These are phyloP conservation scores for Pygoscelis antarcticus DNA, from an alignment of 2,113 vertebrate genomes.

Conservation along the genomic window DNA sequence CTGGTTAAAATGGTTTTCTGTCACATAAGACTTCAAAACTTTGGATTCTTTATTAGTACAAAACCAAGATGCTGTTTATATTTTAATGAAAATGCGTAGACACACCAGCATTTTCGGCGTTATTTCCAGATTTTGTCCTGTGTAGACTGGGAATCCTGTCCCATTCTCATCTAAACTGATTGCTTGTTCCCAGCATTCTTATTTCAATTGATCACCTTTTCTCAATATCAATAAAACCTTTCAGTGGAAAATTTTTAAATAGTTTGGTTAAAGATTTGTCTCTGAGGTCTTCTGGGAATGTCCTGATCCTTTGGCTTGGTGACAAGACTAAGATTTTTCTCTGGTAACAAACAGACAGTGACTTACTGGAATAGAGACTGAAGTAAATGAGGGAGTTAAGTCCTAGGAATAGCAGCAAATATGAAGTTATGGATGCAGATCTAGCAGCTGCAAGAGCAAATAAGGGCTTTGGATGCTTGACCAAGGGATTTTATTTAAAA, in stretches of 20 bases:
- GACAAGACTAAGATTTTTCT: conserved; percentile 14
- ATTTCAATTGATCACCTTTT: background rate
- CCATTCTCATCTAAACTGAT: background rate
- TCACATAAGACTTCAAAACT: background rate
- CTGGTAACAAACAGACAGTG: background rate
- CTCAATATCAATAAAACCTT: background rate
- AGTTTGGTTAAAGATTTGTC: background rate
- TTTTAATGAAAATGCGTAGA: background rate
- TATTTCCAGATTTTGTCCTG: background rate
- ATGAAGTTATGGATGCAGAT: conserved; percentile 3
- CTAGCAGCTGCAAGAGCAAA: conserved; percentile 29
- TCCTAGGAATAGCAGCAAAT: conserved; percentile 43
- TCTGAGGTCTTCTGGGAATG: background rate
- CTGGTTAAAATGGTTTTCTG: background rate
- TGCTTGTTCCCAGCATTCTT: background rate
- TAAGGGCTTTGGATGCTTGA: background rate
- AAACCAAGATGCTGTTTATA: background rate
- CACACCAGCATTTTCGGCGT: background rate
- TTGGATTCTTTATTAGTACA: background rate
- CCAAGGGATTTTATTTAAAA: conserved; percentile 33
- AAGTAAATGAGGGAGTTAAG: background rate
- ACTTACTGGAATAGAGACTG: background rate
- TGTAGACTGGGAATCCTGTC: background rate
- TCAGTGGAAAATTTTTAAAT: background rate
- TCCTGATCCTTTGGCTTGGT: background rate